Evolutionary conservation across 2,888 invertebrate genomes (phyloP), one percentile per base, ranked within the genome.

Genomic region (Nasonia oneida): DNA sequence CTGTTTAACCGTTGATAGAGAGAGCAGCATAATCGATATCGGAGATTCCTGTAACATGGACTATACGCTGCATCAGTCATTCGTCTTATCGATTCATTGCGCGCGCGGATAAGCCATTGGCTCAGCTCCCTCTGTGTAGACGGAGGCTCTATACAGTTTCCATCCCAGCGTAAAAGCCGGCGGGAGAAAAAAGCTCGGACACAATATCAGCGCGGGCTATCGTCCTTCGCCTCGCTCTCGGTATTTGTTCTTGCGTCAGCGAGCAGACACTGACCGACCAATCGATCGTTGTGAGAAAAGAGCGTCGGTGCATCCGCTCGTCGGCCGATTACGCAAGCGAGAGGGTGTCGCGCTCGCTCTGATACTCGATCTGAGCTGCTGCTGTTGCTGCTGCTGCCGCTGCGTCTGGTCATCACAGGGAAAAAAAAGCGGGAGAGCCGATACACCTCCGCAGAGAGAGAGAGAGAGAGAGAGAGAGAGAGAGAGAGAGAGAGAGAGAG

Each of bases 211-310:
- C 67, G 4, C 29, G 29, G 29, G 3, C 37, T 37, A 4, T 67
- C 64, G 12, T 14, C 23, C 39, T 39, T 67, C 64, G 3, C 23
- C 23, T 64, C 10, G 64, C 10, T 23, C 3, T 29, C 29, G 3
- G 4, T 67, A 33, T 67, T 67, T 67, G 67, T 76, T 57, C 37
- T 50, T 37, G 76, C 76, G 33, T 37, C 15, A 50, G 37, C 53
- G 37, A 57, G 33, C 53, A 42, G 42, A 23, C 18, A 33, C 10
- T 14, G 47, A 29, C 50, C 14, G 57, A 76, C 82, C 71, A 84
- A 84, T 73, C 64, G 79, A 87, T 87, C 79, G 78, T 84, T 84
- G 82, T 87, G 84, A 82, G 82, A 87, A 61, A 86, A 82, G 42
- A 71, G 18, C 73, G 6, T 18, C 29, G 75, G 76, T 57, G 42